phyloP scores from a whole-genome alignment of 2,113 vertebrate species.

The Tricholaema leucomelas region DNA sequence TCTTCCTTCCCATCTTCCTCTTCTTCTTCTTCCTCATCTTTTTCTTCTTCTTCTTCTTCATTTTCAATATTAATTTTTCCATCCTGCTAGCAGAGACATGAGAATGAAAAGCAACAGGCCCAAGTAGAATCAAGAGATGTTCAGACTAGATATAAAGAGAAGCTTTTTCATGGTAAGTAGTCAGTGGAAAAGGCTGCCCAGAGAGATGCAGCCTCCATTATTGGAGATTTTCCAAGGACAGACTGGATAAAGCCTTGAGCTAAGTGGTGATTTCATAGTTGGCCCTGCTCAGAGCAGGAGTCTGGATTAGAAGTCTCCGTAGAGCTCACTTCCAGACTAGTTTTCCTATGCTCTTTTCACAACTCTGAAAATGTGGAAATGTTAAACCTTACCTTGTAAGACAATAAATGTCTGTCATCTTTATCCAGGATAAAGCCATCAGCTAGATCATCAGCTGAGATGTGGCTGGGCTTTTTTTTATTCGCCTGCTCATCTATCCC shows the following conservation, averaged over 20 bases:
- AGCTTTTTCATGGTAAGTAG: background rate
- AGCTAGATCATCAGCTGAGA: slow-evolving; percentile 91
- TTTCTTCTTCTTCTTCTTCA: background rate
- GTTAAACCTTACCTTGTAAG: slow-evolving; percentile 81
- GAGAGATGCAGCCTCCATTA: background rate
- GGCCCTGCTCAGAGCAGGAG: background rate
- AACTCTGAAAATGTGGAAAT: background rate
- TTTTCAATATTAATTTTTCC: slow-evolving; percentile 77
- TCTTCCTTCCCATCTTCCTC: slow-evolving; percentile 15
- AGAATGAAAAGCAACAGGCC: background rate
- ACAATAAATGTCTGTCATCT: slow-evolving; percentile 82
- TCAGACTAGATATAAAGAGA: background rate
- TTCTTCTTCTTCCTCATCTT: slow-evolving; percentile 1
- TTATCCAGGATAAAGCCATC: slow-evolving; percentile 90
- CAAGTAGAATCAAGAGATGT: background rate
- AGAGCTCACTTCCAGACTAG: background rate
- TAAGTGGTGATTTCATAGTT: background rate
- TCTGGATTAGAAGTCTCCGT: background rate
- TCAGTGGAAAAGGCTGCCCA: background rate
- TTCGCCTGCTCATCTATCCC: slow-evolving; percentile 72
- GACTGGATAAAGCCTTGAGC: background rate
- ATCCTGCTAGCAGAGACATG: slow-evolving; percentile 70
- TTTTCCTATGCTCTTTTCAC: background rate
- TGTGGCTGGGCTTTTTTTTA: slow-evolving; percentile 68
- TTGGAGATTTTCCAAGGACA: background rate